A percentile compares a stretch with the other conserved stretches of the same genome.
These are phyloP conservation scores for human (Homo sapiens) DNA, from an alignment of 2,113 vertebrate species.

Conservation along the genomic window DNA sequence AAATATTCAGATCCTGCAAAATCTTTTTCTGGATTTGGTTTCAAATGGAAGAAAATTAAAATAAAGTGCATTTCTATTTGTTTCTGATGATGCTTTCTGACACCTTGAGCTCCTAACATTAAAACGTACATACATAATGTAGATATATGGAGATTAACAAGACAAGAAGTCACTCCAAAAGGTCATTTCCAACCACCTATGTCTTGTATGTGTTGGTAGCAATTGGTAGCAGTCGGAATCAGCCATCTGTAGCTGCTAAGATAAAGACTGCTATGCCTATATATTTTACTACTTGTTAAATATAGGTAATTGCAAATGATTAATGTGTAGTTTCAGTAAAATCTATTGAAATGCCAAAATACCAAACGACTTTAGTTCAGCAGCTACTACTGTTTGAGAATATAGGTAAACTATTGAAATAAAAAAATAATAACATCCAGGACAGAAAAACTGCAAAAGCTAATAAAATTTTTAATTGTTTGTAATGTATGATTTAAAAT, in stretches of 20 bases:
- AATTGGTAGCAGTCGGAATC: conserved; percentile 1
- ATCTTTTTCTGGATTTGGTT: conserved; percentile 7
- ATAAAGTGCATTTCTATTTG: neutral
- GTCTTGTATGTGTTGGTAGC: neutral
- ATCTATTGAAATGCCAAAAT: neutral
- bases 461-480: neutral
- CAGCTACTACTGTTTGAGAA: neutral
- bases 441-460: neutral
- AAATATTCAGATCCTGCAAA: neutral
- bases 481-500: neutral
- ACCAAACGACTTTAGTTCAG: neutral
- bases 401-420: neutral
- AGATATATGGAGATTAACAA: neutral
- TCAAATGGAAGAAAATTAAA: conserved; percentile 12
- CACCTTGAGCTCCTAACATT: neutral
- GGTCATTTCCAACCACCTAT: conserved; percentile 31
- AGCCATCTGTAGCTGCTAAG: neutral
- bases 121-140: neutral
- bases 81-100: neutral
- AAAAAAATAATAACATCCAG: neutral
- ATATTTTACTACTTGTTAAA: conserved; percentile 53
- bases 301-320: neutral
- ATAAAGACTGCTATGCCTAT: neutral
- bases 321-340: conserved; percentile 46
- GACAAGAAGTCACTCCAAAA: neutral